A percentile compares a stretch with the other conserved stretches of the same genome.
These are phyloP conservation scores for Pangasius mekongensis DNA, from an alignment of 2,797 vertebrate genomes.

Conservation along the genomic window DNA sequence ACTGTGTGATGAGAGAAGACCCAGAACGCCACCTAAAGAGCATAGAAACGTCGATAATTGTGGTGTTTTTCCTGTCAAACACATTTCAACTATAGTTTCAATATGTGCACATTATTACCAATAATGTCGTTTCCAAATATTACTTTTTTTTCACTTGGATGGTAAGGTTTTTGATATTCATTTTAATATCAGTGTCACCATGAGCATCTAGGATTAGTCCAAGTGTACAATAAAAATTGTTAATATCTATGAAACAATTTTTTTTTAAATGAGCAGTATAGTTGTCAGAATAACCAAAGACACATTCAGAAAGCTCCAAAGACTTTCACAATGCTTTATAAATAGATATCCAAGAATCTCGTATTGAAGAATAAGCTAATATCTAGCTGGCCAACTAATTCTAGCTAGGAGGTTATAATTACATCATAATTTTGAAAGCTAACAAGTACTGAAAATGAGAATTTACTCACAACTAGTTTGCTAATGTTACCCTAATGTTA, in stretches of 20 bases:
- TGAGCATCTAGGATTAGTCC: neutral
- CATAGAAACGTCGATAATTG: neutral
- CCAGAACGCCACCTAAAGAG: constrained; percentile 30
- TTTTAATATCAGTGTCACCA: neutral
- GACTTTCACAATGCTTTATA: neutral
- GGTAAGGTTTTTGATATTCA: neutral
- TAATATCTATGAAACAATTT: too few relatives aligned
- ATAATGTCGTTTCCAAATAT: neutral
- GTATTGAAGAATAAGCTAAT: neutral
- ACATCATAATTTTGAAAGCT: neutral
- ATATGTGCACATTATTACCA: neutral
- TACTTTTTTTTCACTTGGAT: neutral
- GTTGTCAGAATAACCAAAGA: neutral
- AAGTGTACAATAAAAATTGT: too few relatives aligned
- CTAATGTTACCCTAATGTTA: neutral
- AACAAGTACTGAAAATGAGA: too few relatives aligned
- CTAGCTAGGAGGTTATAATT: neutral
- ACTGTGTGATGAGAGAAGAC: neutral
- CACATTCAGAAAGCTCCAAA: neutral
- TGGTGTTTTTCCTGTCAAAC: neutral
- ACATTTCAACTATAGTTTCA: neutral
- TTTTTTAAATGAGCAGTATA: neutral
- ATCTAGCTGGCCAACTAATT: neutral
- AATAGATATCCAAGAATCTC: neutral
- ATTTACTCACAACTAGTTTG: neutral